A percentile compares a stretch with the other conserved stretches of the same genome.
These are phyloP conservation scores for Spheniscus mendiculus DNA, from an alignment of 2,113 vertebrate species.

Conservation along the genomic window DNA sequence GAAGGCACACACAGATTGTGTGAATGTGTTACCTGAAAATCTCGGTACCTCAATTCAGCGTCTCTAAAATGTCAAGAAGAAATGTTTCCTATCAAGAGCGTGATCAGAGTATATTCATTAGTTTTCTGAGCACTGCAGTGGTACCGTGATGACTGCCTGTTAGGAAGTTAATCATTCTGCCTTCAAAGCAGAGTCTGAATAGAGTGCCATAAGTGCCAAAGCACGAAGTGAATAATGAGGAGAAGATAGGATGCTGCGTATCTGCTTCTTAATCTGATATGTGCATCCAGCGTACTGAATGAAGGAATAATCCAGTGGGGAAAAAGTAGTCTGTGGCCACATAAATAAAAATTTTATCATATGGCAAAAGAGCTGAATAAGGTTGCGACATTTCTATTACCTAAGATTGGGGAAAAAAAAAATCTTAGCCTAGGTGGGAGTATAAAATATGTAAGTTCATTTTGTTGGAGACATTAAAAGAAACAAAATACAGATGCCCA, in stretches of 20 bases:
- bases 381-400: neutral
- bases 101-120: neutral
- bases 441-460: neutral
- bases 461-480: neutral
- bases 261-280: neutral
- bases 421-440: neutral
- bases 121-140: neutral
- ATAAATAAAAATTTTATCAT: neutral
- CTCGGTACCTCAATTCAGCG: neutral
- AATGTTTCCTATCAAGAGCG: neutral
- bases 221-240: neutral
- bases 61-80: conserved; percentile 11
- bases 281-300: neutral
- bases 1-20: neutral
- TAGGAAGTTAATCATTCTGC: conserved; percentile 41
- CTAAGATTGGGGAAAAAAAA: neutral
- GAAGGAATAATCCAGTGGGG: neutral
- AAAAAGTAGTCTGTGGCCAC: neutral
- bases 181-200: conserved; percentile 10
- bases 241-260: neutral
- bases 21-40: neutral
- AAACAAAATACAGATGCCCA: neutral
- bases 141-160: neutral
- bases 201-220: neutral
- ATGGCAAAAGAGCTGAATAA: neutral